Percentiles rank a stretch among this genome's conserved stretches.
phyloP scores from a whole-genome alignment of 2,888 invertebrate species.

The Caenorhabditis angaria region DNA sequence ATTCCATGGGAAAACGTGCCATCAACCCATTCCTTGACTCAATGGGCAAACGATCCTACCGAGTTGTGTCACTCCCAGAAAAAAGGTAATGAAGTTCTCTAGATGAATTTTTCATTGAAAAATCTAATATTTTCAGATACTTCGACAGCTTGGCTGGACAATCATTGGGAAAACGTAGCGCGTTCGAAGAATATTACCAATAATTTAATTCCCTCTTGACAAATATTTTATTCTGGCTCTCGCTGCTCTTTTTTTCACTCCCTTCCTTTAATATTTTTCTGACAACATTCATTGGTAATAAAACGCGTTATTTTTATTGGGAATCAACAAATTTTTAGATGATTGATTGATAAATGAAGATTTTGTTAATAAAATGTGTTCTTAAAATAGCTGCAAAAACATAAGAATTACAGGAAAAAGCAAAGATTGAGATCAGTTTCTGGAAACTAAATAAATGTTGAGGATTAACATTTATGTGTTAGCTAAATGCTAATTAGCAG shows the following conservation, averaged over 20 bases:
- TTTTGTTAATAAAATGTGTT: neutral
- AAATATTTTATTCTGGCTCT: slow-evolving; percentile 8
- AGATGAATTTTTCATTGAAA: neutral
- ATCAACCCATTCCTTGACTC: slow-evolving; percentile 68
- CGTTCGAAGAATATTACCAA: slow-evolving; percentile 31
- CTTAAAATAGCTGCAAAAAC: too few species aligned
- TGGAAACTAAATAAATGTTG: too few species aligned
- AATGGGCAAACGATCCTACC: slow-evolving; percentile 57
- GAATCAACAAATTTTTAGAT: neutral
- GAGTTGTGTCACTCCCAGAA: neutral
- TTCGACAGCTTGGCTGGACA: slow-evolving; percentile 66
- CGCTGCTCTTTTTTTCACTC: slow-evolving; percentile 9
- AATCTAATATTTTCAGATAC: slow-evolving; percentile 47
- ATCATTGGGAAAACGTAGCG: slow-evolving; percentile 58
- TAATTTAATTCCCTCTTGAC: neutral
- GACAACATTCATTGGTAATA: neutral
- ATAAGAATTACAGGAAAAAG: too few species aligned
- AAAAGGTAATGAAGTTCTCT: slow-evolving; percentile 23
- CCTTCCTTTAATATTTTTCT: neutral
- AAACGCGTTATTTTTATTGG: neutral
- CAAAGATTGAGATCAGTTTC: too few species aligned
- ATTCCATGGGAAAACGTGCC: slow-evolving; percentile 65
- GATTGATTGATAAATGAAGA: neutral
- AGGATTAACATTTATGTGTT: too few species aligned
- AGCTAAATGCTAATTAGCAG: too few species aligned